Evolutionary conservation across 2,113 vertebrate genomes (phyloP).

Genomic region (Ranitomeya variabilis): DNA sequence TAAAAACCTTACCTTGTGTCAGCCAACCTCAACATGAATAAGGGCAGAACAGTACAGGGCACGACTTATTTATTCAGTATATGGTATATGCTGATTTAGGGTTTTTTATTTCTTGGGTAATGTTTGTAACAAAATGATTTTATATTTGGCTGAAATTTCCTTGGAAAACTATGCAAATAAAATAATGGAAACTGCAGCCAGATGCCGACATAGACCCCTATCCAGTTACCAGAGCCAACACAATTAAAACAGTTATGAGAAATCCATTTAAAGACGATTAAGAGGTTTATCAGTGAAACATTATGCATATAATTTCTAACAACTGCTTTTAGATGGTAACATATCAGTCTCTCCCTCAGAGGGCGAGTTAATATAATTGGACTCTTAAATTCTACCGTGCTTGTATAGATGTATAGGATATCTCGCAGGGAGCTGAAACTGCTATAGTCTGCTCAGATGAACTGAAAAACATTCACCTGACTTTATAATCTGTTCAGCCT

Average conservation of each 20-base stretch:
- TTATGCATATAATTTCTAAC: slow-evolving; percentile 46
- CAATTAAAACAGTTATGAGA: slow-evolving; percentile 37
- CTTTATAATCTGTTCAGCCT: background rate
- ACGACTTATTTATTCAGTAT: too few species aligned
- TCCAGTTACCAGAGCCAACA: slow-evolving; percentile 45
- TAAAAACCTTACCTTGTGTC: too few species aligned
- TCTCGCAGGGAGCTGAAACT: background rate
- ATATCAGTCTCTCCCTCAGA: slow-evolving; percentile 27
- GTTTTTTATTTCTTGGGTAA: background rate
- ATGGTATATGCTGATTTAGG: background rate
- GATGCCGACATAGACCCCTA: slow-evolving; percentile 18
- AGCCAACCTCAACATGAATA: too few species aligned
- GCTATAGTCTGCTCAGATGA: background rate
- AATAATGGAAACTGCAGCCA: slow-evolving; percentile 3
- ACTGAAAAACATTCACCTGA: background rate
- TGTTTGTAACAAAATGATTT: background rate
- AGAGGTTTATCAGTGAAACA: slow-evolving; percentile 48
- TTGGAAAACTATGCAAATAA: background rate
- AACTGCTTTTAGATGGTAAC: slow-evolving; percentile 49
- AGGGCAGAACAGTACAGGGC: too few species aligned
- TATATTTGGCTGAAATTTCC: background rate
- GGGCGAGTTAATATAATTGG: slow-evolving; percentile 38
- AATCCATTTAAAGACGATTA: slow-evolving; percentile 51
- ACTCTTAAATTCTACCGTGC: slow-evolving; percentile 24
- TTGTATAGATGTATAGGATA: background rate